Evolutionary conservation across 2,888 invertebrate genomes (phyloP).

Genomic region (Alentia gelatinosa): DNA sequence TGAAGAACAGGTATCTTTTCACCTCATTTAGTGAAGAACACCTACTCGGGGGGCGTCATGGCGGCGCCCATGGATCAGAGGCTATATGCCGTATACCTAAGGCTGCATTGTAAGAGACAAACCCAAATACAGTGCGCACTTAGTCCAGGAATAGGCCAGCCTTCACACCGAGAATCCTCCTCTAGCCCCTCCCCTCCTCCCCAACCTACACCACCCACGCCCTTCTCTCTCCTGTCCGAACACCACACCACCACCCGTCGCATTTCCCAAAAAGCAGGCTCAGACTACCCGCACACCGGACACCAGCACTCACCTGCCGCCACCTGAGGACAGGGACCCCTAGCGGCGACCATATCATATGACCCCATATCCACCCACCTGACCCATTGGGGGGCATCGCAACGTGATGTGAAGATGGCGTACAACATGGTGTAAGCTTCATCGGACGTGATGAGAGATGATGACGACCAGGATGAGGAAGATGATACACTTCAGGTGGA

Average conservation of each 20-base stretch:
- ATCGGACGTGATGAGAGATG: not conserved
- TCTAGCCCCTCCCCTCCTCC: not conserved
- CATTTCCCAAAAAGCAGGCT: no score
- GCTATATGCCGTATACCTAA: no score
- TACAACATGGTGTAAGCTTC: not conserved
- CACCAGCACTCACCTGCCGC: slow-evolving; percentile 7
- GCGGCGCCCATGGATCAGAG: no score
- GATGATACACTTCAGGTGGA: no score
- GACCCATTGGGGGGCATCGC: not conserved
- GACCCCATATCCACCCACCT: not conserved
- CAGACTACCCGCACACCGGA: not conserved
- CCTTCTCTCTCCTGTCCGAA: no score
- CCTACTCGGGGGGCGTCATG: no score
- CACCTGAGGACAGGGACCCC: not conserved
- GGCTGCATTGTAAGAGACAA: no score
- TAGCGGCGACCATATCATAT: not conserved
- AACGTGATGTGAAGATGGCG: not conserved
- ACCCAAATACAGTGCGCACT: no score
- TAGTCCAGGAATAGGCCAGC: not conserved
- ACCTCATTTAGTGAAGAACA: no score
- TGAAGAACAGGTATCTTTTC: no score
- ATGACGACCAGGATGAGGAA: not conserved
- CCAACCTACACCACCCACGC: not conserved
- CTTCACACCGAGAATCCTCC: not conserved
- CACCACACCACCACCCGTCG: no score